These are phyloP conservation scores for Eupithecia pulchellata DNA, from an alignment of 2,888 invertebrate species.

Conservation along the genomic window DNA sequence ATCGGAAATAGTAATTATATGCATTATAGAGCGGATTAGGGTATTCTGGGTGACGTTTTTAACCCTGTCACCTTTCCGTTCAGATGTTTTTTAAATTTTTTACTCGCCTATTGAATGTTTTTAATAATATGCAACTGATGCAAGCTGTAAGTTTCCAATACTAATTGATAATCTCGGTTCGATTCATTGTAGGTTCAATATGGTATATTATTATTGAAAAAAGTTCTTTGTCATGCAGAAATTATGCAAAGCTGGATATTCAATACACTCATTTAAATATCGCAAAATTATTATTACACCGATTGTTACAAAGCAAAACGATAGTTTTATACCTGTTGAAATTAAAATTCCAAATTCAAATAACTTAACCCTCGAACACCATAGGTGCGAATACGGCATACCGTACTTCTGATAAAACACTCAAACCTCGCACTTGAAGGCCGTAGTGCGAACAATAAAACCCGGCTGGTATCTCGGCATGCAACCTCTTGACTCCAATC, in stretches of 20 bases:
- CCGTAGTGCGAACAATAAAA: slow-evolving; percentile 68
- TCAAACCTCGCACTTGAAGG: slow-evolving; percentile 52
- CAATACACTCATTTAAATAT: slow-evolving; percentile 9
- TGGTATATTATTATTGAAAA: slow-evolving; percentile 50
- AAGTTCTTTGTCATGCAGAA: slow-evolving; percentile 51
- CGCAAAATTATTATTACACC: slow-evolving; percentile 6
- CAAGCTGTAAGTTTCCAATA: slow-evolving; percentile 68
- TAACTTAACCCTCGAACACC: slow-evolving; percentile 76
- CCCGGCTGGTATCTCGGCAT: slow-evolving; percentile 76
- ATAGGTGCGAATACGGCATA: slow-evolving; percentile 76
- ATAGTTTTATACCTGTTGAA: not conserved
- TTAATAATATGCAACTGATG: slow-evolving; percentile 78
- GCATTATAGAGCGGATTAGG: slow-evolving; percentile 83
- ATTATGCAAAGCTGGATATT: slow-evolving; percentile 36
- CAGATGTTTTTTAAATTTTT: slow-evolving; percentile 71
- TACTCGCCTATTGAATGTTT: slow-evolving; percentile 57
- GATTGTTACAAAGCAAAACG: not conserved
- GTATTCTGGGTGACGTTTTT: slow-evolving; percentile 75
- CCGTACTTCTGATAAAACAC: slow-evolving; percentile 71
- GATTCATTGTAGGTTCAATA: slow-evolving; percentile 54
- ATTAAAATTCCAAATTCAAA: slow-evolving; percentile 30
- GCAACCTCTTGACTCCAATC: slow-evolving; percentile 84
- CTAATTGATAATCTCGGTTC: slow-evolving; percentile 67
- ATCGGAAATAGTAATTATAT: slow-evolving; percentile 86
- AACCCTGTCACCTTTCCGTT: slow-evolving; percentile 80